Base-by-base conservation (phyloP, 2,888 invertebrate species). In the Mythimna ferrago region DNA sequence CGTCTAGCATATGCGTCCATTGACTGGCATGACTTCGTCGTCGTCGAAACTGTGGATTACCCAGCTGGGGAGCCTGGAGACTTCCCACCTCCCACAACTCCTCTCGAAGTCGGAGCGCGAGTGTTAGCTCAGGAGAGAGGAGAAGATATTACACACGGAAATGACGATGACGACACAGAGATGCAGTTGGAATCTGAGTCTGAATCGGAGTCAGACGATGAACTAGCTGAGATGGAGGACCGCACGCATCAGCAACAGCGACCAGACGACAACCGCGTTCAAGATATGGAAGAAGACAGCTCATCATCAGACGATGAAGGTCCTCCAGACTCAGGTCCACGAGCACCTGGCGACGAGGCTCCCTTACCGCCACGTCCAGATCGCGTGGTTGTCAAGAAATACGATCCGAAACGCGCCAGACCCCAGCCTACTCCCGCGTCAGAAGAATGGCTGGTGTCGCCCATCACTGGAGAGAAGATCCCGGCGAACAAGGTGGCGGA, bases 11-110 rank as follows among this genome's bases (percentile, higher is more conserved):
- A 99, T 92, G 99, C 99, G 0, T 99, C 99, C 89, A 99, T 99
- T 81, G 99, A 99, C 92, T 99, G 99, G 99, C 99, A 99, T 92
- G 99, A 99, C 94, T 99, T 99, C 94, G 99, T 99, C 1, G 99
- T 99, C 0, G 99, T 99, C 0, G 99, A 99, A 95, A 99, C 99
- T 0, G 99, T 99, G 0, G 99, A 99, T 93, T 99, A 99, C 93
- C 99, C 99, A 86, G 98, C 99, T 0, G 99, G 98, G 87, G 99
- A 99, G 94, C 98, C 98, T 16, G 99, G 99, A 0, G 99, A 99
- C 91, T 99, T 99, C 90, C 99, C 99, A 0, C 99, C 99, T 4
- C 99, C 99, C 0, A 99, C 99, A 0, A 99, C 99, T 7, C 99
- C 99, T 0, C 98, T 99, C 81, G 99, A 99, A 94, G 99, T 99